These are phyloP conservation scores for Drosophila rhopaloa DNA, from an alignment of 1,140 invertebrate species.

Conservation along the genomic window DNA sequence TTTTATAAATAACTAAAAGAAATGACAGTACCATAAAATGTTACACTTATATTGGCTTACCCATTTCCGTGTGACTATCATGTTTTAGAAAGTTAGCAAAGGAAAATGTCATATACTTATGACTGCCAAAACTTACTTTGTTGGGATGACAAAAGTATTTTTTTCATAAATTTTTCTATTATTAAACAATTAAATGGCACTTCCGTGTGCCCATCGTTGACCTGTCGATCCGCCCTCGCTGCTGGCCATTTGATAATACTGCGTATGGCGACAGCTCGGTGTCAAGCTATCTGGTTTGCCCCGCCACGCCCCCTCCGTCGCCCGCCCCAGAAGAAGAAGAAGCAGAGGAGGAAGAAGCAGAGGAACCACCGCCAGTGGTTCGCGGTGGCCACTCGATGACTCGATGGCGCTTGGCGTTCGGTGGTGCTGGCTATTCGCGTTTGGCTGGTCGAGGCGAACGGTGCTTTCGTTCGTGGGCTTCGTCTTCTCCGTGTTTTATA, in stretches of 20 bases:
- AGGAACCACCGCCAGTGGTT: conserved; percentile 5
- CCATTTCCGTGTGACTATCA: too few relatives aligned
- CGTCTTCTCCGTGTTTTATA: neutral
- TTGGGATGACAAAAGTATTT: too few relatives aligned
- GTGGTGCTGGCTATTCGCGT: conserved; percentile 69
- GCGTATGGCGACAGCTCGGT: conserved; percentile 45
- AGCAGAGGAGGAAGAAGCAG: conserved; percentile 5
- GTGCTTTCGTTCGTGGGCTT: conserved; percentile 62
- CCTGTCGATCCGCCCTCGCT: conserved; percentile 21
- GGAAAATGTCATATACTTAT: too few relatives aligned
- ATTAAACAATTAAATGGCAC: neutral
- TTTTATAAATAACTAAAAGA: too few relatives aligned
- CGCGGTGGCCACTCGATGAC: conserved; percentile 34
- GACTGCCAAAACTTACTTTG: too few relatives aligned
- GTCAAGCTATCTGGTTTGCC: conserved; percentile 33
- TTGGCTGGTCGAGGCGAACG: conserved; percentile 76
- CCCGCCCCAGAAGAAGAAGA: conserved; percentile 4
- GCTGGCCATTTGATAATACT: conserved; percentile 52
- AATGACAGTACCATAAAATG: too few relatives aligned
- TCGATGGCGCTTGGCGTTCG: conserved; percentile 33
- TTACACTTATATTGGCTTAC: too few relatives aligned
- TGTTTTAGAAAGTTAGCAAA: too few relatives aligned
- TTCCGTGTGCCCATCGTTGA: neutral
- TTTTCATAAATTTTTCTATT: too few relatives aligned
- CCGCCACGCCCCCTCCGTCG: neutral